Evolutionary conservation across 2,113 vertebrate species (phyloP).

Genomic region (Chiloscyllium plagiosum): DNA sequence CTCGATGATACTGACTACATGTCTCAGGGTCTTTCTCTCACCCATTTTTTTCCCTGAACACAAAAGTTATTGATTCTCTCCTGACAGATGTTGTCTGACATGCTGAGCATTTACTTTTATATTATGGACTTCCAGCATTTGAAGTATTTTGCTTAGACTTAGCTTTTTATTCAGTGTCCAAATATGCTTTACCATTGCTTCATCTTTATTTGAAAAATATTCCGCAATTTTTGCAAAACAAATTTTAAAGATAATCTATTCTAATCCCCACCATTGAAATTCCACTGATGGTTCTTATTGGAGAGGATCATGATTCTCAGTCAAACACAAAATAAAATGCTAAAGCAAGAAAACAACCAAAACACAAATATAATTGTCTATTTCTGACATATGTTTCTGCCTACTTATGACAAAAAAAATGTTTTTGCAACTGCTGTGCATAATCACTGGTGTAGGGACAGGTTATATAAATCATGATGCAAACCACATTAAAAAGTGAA

Average conservation of each 20-base stretch:
- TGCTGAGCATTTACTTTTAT: background rate
- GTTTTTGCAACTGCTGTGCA: background rate
- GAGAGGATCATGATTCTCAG: background rate
- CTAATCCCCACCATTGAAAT: background rate
- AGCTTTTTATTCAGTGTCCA: background rate
- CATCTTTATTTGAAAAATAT: background rate
- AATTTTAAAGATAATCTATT: background rate
- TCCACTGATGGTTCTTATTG: background rate
- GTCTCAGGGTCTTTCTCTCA: too few species aligned
- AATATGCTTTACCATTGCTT: background rate
- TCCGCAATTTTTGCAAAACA: background rate
- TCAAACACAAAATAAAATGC: background rate
- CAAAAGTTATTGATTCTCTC: background rate
- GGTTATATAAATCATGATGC: background rate
- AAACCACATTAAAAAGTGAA: background rate
- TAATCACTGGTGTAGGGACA: background rate
- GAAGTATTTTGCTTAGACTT: background rate
- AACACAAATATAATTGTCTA: background rate
- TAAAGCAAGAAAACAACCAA: background rate
- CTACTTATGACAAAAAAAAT: background rate
- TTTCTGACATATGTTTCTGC: background rate
- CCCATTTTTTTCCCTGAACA: background rate
- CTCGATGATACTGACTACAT: too few species aligned
- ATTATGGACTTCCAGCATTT: background rate
- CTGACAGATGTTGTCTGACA: background rate